Evolutionary conservation across 2,797 vertebrate genomes (phyloP).

Genomic region (Phalloptychus januarius): DNA sequence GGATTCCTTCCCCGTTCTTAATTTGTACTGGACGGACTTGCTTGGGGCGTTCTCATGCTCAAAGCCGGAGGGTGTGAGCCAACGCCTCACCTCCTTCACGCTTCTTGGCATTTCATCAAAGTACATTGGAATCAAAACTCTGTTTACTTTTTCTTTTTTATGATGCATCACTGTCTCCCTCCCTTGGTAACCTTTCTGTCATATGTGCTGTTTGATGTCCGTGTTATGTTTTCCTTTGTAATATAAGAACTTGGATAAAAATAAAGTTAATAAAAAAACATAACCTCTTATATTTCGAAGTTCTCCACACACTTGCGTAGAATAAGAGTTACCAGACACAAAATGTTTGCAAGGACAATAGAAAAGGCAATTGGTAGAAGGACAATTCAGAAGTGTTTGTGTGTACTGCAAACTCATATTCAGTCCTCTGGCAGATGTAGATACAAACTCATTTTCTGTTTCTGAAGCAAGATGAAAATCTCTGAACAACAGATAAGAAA

Average conservation of each 20-base stretch:
- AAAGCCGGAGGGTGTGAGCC: background rate
- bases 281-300: background rate
- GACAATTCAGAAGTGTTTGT: background rate
- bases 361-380: background rate
- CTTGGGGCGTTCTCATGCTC: background rate
- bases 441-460: background rate
- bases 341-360: background rate
- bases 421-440: background rate
- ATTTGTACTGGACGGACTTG: background rate
- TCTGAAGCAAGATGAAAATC: background rate
- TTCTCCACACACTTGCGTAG: background rate
- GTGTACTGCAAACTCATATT: background rate
- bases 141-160: background rate
- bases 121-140: background rate
- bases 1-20: no score
- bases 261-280: background rate
- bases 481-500: background rate
- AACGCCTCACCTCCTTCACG: background rate
- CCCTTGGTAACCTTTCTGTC: background rate
- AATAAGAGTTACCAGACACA: background rate
- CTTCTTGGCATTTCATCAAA: background rate
- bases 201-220: background rate
- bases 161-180: background rate
- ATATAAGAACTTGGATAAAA: no score
- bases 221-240: background rate